Conservation (phyloP, 2,888 invertebrate genomes). For the Lasius fuliginosus region DNA sequence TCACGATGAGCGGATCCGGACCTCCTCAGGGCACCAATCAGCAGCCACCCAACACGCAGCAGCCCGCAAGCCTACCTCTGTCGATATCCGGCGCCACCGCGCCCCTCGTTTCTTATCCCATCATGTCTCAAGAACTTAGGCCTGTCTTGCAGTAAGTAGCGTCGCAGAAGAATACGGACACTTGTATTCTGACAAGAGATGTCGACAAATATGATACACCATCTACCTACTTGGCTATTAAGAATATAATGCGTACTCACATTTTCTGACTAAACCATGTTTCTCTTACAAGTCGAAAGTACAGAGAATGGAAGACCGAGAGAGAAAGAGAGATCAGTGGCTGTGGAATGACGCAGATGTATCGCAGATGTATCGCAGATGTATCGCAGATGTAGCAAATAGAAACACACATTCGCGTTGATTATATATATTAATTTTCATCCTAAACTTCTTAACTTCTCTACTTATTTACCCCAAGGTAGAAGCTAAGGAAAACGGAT, state of each 20-base stretch:
- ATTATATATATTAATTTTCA: neutral
- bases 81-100: constrained; percentile 89
- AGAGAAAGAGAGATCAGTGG: constrained; percentile 6
- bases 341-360: constrained; percentile 24
- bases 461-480: neutral
- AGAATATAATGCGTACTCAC: constrained; percentile 11
- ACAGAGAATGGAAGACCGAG: neutral
- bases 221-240: constrained; percentile 45
- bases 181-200: constrained; percentile 19
- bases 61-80: constrained; percentile 86
- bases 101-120: constrained; percentile 90
- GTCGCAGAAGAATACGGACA: constrained; percentile 9
- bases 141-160: constrained; percentile 80
- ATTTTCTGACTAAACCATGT: constrained; percentile 12
- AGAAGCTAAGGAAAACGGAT: neutral
- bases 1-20: constrained; percentile 85
- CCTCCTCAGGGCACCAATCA: constrained; percentile 82
- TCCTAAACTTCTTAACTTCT: neutral
- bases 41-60: constrained; percentile 86
- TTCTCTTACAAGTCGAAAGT: constrained; percentile 16
- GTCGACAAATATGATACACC: constrained; percentile 27
- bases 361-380: neutral
- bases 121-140: constrained; percentile 88
- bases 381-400: constrained; percentile 1
- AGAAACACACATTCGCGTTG: neutral